Evolutionary conservation across 2,797 vertebrate genomes (phyloP).

Genomic region (Rhabdomys pumilio): DNA sequence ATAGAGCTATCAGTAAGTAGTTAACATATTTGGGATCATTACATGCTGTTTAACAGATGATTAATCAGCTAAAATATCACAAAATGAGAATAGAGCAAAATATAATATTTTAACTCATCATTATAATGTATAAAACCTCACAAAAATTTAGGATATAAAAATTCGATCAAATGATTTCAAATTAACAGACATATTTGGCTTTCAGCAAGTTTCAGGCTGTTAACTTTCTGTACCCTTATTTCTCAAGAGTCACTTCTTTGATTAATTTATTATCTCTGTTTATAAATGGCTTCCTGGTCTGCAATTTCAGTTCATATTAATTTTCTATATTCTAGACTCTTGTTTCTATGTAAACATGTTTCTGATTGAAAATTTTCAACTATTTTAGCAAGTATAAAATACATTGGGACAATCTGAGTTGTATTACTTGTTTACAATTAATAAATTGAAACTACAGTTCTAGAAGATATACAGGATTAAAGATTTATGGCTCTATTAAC

Average conservation of each 20-base stretch:
- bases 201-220: neutral
- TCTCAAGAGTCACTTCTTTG: neutral
- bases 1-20: neutral
- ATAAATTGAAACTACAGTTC: neutral
- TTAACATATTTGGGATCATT: neutral
- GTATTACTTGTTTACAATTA: neutral
- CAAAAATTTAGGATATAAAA: neutral
- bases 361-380: constrained; percentile 1
- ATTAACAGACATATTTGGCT: neutral
- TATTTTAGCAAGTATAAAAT: constrained; percentile 29
- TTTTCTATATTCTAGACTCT: neutral
- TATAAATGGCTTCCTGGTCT: neutral
- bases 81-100: neutral
- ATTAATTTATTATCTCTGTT: neutral
- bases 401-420: neutral
- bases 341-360: neutral
- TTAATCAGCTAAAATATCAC: neutral
- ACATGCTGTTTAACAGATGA: neutral
- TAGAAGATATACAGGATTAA: neutral
- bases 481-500: constrained; percentile 8
- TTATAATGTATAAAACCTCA: neutral
- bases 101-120: neutral
- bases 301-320: neutral
- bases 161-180: neutral
- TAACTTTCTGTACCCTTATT: neutral